Evolutionary conservation across 2,888 invertebrate genomes (phyloP).

Genomic region (Sycophila texana): DNA sequence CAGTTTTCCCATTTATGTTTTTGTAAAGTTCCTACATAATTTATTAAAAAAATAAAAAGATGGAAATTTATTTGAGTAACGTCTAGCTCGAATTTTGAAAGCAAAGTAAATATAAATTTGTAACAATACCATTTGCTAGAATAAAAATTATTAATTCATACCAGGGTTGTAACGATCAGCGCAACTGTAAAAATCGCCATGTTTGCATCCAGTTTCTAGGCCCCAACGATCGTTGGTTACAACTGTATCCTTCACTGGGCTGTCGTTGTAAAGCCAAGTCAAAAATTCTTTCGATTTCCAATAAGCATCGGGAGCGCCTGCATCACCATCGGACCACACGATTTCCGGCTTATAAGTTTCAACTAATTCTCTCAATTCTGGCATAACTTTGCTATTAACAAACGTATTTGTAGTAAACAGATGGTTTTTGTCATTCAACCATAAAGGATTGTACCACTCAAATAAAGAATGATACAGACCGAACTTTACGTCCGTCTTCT

Average conservation of each 20-base stretch:
- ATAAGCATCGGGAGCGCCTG: conserved; percentile 89
- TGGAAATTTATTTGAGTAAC: too few relatives aligned
- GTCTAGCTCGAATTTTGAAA: too few relatives aligned
- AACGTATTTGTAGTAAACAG: conserved; percentile 82
- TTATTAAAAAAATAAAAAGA: too few relatives aligned
- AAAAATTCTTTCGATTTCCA: conserved; percentile 91
- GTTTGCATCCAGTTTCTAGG: conserved; percentile 84
- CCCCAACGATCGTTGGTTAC: conserved; percentile 98
- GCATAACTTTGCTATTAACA: conserved; percentile 83
- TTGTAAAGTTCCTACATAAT: conserved; percentile 77
- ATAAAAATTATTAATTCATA: conserved; percentile 59
- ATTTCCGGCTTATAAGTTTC: conserved; percentile 84
- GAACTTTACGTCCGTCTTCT: conserved; percentile 82
- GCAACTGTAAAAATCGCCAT: conserved; percentile 93
- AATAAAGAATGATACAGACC: conserved; percentile 91
- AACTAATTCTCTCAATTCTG: conserved; percentile 88
- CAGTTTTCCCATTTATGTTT: conserved; percentile 97
- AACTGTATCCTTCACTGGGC: conserved; percentile 90
- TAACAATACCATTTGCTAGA: background rate
- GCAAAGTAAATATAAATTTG: background rate
- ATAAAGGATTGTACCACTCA: conserved; percentile 93
- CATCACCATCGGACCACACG: conserved; percentile 96
- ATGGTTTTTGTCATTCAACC: conserved; percentile 81
- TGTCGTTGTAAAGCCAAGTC: conserved; percentile 95
- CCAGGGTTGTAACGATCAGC: conserved; percentile 89